Base-by-base conservation (phyloP, 1,140 invertebrate genomes). In the Agraylea sexmaculata region DNA sequence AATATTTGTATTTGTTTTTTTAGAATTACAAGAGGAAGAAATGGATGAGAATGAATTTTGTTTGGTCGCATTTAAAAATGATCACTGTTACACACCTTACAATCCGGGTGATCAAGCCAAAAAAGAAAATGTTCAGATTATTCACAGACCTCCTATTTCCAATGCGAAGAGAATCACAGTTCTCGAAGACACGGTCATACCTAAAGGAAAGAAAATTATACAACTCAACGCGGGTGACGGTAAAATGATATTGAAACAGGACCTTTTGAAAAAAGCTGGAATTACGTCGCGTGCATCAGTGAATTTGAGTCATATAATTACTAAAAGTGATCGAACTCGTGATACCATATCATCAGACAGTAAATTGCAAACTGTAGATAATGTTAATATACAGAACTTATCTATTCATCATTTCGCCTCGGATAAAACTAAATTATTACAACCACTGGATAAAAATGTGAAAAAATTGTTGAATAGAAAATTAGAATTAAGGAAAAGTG, bases 81-180 rank as follows among this genome's bases (percentile, higher is more conserved):
- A 78, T 55, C 76, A 78, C 54, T 77, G 76, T 48, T 78, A 78
- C 49, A 78, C 75, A 38, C 66, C 73, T 13, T 66, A 71, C 21
- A 74, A 66, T 30, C 71, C 71, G 13, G 69, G 70, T 12, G 67
- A 62, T 47, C 67, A 71, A 51, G 54, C 59, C 22, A 55, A 52
- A 40, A 51, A 51, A 4, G 51, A 61, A 34, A 54, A 55, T 19
- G 13, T 22, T 6, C 17, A 31, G 25, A n/a, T n/a, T n/a, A n/a
- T n/a, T n/a, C n/a, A n/a, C n/a, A 45, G 63, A 59, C 53, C 56
- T 20, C 17, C 60, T 40, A 51, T 61, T 34, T 50, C 58, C n/a
- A 61, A 38, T 49, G 53, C 60, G 23, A 68, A 68, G 49, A 68
- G 66, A 47, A 66, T 68, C 12, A 65, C 65, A 12, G 63, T 68